phyloP scores from a whole-genome alignment of 2,888 invertebrate species.

The Polydesmus complanatus region DNA sequence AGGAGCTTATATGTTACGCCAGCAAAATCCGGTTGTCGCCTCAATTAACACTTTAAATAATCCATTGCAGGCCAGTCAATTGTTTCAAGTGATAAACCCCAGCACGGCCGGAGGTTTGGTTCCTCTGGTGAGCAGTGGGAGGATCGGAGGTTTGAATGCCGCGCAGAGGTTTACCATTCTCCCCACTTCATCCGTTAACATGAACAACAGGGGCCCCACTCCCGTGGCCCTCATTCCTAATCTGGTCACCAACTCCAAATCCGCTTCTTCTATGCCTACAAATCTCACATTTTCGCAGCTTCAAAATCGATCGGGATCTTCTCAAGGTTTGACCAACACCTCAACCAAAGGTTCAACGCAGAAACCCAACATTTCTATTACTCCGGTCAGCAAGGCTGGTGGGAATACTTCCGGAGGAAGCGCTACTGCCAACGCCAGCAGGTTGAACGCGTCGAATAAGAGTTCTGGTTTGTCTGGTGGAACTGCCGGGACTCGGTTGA shows the following conservation, averaged over 20 bases:
- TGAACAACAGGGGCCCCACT: conserved; percentile 33
- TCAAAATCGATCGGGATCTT: not conserved
- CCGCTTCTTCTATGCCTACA: conserved; percentile 4
- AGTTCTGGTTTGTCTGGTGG: conserved; percentile 4
- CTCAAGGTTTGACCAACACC: not conserved
- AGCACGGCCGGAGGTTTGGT: conserved; percentile 18
- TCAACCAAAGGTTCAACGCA: not conserved
- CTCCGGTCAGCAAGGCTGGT: conserved; percentile 55
- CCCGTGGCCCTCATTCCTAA: conserved; percentile 43
- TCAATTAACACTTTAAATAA: not conserved
- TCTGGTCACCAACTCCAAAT: conserved; percentile 29
- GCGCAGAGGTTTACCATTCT: conserved; percentile 22
- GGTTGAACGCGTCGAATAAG: not conserved
- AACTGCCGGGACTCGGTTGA: conserved; percentile 37
- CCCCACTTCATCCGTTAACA: conserved; percentile 22
- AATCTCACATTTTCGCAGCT: not conserved
- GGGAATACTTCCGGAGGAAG: not conserved
- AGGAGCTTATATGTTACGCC: not conserved
- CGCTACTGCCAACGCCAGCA: not conserved
- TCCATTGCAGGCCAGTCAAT: conserved; percentile 42
- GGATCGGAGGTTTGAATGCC: conserved; percentile 4
- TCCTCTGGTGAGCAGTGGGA: conserved; percentile 16
- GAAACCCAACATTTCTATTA: conserved; percentile 80
- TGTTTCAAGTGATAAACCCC: conserved; percentile 41
- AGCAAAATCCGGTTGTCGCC: not conserved